A percentile compares a stretch with the other conserved stretches of the same genome.
Conservation (phyloP, 2,113 vertebrate genomes). For the Arenaria interpres region DNA sequence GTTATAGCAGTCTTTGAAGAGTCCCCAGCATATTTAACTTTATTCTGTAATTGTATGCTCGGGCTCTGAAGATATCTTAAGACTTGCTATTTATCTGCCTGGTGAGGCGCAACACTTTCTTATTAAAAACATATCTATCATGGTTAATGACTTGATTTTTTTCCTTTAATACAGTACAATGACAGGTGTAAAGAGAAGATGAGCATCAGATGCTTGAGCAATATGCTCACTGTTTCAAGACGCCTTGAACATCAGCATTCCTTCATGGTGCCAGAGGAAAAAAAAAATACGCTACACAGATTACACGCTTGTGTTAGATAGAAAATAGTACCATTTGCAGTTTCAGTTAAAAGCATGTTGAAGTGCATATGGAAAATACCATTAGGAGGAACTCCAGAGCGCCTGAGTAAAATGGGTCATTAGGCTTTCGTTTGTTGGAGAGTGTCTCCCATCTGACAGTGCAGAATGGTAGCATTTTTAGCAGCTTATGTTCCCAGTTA, state of each 20-base stretch:
- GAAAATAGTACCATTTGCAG: slow-evolving; percentile 86
- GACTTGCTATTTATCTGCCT: slow-evolving; percentile 82
- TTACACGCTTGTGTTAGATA: slow-evolving; percentile 82
- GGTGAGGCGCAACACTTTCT: slow-evolving; percentile 82
- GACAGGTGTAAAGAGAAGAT: slow-evolving; percentile 81
- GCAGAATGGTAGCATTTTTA: slow-evolving; percentile 85
- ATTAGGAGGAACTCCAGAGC: slow-evolving; percentile 89
- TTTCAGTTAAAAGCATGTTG: slow-evolving; percentile 87
- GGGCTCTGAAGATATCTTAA: slow-evolving; percentile 76
- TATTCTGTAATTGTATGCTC: slow-evolving; percentile 68
- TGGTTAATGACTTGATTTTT: slow-evolving; percentile 86
- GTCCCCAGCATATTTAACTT: slow-evolving; percentile 62
- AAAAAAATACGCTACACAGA: slow-evolving; percentile 68
- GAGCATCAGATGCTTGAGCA: slow-evolving; percentile 79
- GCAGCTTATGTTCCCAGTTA: slow-evolving; percentile 91
- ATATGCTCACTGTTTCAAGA: slow-evolving; percentile 78
- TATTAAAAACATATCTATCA: slow-evolving; percentile 89
- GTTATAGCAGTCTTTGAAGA: slow-evolving; percentile 69
- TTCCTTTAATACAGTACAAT: slow-evolving; percentile 79
- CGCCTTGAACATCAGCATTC: slow-evolving; percentile 74
- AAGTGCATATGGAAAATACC: slow-evolving; percentile 92
- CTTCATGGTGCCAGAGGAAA: slow-evolving; percentile 64
- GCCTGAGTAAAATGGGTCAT: slow-evolving; percentile 97
- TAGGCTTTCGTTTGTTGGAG: slow-evolving; percentile 97
- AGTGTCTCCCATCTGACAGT: slow-evolving; percentile 94